Conservation (phyloP, 2,113 vertebrate genomes). For the Sander vitreus region DNA sequence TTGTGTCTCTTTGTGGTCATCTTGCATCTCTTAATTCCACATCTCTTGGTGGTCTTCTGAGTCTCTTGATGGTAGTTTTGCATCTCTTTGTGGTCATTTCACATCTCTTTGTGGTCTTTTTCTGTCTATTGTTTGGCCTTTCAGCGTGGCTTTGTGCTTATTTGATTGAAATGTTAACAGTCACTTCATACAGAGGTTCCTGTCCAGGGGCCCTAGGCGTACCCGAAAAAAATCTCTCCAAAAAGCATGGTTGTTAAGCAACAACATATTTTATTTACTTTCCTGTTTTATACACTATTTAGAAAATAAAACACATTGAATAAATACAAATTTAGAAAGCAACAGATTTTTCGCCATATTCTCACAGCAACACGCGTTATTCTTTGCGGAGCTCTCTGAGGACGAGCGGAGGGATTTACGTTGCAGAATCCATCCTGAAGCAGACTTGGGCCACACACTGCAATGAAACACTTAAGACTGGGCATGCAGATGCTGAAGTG, state of each 20-base stretch:
- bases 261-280: conserved; percentile 81
- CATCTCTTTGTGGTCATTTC: neutral
- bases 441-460: conserved; percentile 77
- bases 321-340: conserved; percentile 88
- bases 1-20: neutral
- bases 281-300: conserved; percentile 80
- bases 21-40: neutral
- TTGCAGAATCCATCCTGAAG: conserved; percentile 61
- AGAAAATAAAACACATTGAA: conserved; percentile 86
- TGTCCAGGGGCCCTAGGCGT: too few relatives aligned
- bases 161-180: neutral
- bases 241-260: conserved; percentile 55
- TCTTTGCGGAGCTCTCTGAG: conserved; percentile 61
- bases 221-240: neutral
- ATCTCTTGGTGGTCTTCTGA: too few relatives aligned
- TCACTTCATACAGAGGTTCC: too few relatives aligned
- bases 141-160: neutral
- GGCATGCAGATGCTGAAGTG: conserved; percentile 83
- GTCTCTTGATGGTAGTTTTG: neutral
- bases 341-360: conserved; percentile 63
- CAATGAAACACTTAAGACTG: conserved; percentile 80
- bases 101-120: neutral
- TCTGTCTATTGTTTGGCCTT: neutral
- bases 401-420: conserved; percentile 54
- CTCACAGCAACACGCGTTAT: conserved; percentile 71